Evolutionary conservation across 2,797 vertebrate genomes (phyloP).

Genomic region (Prunella strophiata): DNA sequence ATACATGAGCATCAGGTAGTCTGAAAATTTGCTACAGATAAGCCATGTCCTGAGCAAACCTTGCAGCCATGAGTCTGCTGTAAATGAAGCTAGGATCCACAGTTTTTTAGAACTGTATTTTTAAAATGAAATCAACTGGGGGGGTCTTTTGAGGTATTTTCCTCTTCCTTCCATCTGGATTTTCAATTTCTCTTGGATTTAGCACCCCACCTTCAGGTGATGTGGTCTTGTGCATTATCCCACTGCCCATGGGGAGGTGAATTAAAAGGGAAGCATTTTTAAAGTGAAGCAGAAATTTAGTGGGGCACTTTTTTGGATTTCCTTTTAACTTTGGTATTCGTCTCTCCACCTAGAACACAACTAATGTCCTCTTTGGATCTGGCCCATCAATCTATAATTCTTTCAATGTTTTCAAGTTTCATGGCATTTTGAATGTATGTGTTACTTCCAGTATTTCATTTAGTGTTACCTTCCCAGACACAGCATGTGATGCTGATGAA

Average conservation of each 20-base stretch:
- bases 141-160: not conserved
- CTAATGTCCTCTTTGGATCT: conserved; percentile 56
- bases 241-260: not conserved
- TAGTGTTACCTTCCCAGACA: conserved; percentile 17
- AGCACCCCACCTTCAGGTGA: not conserved
- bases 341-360: not conserved
- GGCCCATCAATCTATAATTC: conserved; percentile 50
- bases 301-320: not conserved
- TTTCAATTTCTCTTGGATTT: not conserved
- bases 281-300: not conserved
- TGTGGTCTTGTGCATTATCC: not conserved
- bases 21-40: not conserved
- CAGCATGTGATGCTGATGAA: conserved; percentile 38
- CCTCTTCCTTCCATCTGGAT: not conserved
- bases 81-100: not conserved
- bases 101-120: not conserved
- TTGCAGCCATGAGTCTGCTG: not conserved
- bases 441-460: conserved; percentile 46
- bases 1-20: not conserved
- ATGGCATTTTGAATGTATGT: conserved; percentile 55
- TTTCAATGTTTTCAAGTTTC: conserved; percentile 43
- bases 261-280: not conserved
- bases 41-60: not conserved
- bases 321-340: not conserved
- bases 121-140: not conserved